Evolutionary conservation across 1,140 invertebrate species (phyloP).

Genomic region (Pogonomyrmex californicus): DNA sequence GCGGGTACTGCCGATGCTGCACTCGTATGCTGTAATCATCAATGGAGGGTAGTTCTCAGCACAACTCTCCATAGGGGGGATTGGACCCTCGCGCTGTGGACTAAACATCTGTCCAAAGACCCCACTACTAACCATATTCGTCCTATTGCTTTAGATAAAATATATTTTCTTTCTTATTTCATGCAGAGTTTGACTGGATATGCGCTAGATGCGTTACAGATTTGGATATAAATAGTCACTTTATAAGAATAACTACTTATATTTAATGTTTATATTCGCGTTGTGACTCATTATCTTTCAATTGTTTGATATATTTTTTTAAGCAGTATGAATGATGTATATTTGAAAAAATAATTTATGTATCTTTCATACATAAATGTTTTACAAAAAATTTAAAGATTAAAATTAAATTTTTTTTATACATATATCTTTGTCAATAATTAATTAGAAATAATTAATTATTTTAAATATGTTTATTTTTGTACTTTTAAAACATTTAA

Average conservation of each 20-base stretch:
- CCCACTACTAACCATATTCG: slow-evolving; percentile 69
- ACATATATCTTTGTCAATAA: too few species aligned
- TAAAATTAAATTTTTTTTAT: too few species aligned
- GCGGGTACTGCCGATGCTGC: slow-evolving; percentile 29
- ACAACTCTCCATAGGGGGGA: slow-evolving; percentile 82
- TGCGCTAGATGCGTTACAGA: neutral
- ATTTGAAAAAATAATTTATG: neutral
- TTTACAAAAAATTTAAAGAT: too few species aligned
- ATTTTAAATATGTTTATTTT: too few species aligned
- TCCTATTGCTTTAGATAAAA: slow-evolving; percentile 29
- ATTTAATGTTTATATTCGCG: neutral
- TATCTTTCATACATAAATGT: too few species aligned
- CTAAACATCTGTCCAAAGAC: slow-evolving; percentile 84
- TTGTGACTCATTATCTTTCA: neutral
- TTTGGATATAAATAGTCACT: neutral
- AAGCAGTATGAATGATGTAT: neutral
- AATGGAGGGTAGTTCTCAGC: slow-evolving; percentile 81
- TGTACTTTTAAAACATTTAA: too few species aligned
- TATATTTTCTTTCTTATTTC: slow-evolving; percentile 18
- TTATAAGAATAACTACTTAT: neutral
- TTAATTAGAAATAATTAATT: too few species aligned
- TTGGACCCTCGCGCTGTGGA: slow-evolving; percentile 82
- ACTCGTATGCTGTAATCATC: slow-evolving; percentile 48
- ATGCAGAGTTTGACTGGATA: neutral
- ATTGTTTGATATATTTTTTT: neutral